These are phyloP conservation scores for Nothobranchius kuhntae DNA, from an alignment of 2,113 vertebrate genomes.

Conservation along the genomic window DNA sequence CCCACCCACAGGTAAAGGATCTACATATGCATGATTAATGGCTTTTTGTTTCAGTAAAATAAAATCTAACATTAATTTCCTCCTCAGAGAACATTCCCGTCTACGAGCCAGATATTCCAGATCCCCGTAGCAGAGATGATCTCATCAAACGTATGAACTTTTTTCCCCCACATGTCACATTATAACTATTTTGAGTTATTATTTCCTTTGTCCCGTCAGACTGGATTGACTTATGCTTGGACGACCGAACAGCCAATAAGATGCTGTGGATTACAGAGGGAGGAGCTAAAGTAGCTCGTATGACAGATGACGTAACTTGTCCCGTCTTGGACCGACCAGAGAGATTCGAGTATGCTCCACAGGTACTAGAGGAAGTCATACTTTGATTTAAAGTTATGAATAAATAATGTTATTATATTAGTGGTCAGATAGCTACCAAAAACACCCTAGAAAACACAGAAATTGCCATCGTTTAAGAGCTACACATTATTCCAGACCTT, in stretches of 20 bases:
- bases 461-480: too few relatives aligned
- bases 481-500: too few relatives aligned
- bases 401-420: too few relatives aligned
- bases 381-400: not conserved
- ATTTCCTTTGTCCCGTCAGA: conserved; percentile 41
- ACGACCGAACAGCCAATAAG: conserved; percentile 74
- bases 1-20: conserved; percentile 35
- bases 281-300: conserved; percentile 64
- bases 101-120: conserved; percentile 67
- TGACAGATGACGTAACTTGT: conserved; percentile 62
- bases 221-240: conserved; percentile 65
- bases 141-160: conserved; percentile 66
- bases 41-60: not conserved
- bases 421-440: too few relatives aligned
- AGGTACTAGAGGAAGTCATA: conserved; percentile 47
- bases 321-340: conserved; percentile 71
- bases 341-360: conserved; percentile 72
- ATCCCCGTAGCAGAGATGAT: conserved; percentile 70
- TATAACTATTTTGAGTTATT: not conserved
- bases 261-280: conserved; percentile 70
- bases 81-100: conserved; percentile 54
- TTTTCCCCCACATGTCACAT: too few relatives aligned
- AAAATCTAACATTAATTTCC: not conserved
- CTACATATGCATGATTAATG: too few relatives aligned
- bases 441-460: too few relatives aligned